Evolutionary conservation across 2,888 invertebrate genomes (phyloP).

Genomic region (Cheiracanthium punctorium): DNA sequence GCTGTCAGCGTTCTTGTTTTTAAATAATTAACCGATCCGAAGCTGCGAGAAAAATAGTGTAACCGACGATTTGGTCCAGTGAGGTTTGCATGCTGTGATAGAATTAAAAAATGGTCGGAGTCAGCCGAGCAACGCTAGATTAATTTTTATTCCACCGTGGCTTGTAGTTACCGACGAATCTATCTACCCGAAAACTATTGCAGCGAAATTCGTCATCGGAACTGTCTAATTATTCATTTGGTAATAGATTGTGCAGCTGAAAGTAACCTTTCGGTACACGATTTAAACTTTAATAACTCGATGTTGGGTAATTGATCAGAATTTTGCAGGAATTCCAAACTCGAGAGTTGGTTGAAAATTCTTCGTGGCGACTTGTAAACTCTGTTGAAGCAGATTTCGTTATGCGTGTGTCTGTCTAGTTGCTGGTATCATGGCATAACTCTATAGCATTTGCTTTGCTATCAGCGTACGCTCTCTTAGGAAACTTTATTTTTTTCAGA

Average conservation of each 20-base stretch:
- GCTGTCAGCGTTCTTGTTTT: not conserved
- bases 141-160: not conserved
- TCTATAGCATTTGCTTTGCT: too few relatives aligned
- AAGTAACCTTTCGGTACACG: not conserved
- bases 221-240: not conserved
- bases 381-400: too few relatives aligned
- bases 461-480: too few relatives aligned
- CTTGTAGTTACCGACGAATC: not conserved
- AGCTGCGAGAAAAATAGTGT: not conserved
- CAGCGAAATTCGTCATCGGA: not conserved
- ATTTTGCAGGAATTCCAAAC: not conserved
- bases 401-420: too few relatives aligned
- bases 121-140: not conserved
- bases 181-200: not conserved
- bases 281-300: not conserved
- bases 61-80: not conserved
- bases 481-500: too few relatives aligned
- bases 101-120: too few relatives aligned
- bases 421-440: too few relatives aligned
- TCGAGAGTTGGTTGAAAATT: not conserved
- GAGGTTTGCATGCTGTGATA: not conserved
- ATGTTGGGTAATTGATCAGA: not conserved
- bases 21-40: not conserved
- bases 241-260: not conserved
- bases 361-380: too few relatives aligned